Conservation (phyloP, 2,888 invertebrate genomes). For the Ceriagrion tenellum region DNA sequence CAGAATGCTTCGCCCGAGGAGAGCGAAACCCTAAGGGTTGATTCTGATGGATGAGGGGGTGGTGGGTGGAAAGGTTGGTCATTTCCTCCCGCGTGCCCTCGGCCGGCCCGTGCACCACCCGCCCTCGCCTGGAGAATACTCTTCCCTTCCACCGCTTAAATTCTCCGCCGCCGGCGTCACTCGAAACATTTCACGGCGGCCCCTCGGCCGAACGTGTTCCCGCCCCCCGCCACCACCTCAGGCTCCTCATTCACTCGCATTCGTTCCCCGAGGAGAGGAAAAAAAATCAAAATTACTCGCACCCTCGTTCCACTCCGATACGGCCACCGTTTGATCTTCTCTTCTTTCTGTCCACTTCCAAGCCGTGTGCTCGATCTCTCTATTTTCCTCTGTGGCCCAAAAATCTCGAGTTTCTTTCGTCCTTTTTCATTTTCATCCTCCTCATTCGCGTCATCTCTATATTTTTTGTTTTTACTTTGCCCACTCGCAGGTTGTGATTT, state of each 20-base stretch:
- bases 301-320: neutral
- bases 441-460: neutral
- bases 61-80: constrained; percentile 18
- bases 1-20: constrained; percentile 24
- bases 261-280: neutral
- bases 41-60: constrained; percentile 64
- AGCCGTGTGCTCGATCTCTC: neutral
- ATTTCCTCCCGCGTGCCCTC: neutral
- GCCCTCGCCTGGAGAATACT: neutral
- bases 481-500: neutral
- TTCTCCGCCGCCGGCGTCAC: neutral
- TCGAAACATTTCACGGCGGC: neutral
- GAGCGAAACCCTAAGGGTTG: constrained; percentile 60
- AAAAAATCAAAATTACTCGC: neutral
- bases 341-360: neutral
- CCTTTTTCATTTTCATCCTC: neutral
- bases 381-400: neutral
- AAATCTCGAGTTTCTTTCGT: neutral
- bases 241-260: constrained; percentile 2
- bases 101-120: neutral
- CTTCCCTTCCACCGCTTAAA: neutral
- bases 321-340: constrained; percentile 35
- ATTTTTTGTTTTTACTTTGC: neutral
- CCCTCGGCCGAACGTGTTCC: neutral
- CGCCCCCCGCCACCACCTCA: neutral